Base-by-base conservation (phyloP, 2,113 vertebrate genomes). In the Parus major region DNA sequence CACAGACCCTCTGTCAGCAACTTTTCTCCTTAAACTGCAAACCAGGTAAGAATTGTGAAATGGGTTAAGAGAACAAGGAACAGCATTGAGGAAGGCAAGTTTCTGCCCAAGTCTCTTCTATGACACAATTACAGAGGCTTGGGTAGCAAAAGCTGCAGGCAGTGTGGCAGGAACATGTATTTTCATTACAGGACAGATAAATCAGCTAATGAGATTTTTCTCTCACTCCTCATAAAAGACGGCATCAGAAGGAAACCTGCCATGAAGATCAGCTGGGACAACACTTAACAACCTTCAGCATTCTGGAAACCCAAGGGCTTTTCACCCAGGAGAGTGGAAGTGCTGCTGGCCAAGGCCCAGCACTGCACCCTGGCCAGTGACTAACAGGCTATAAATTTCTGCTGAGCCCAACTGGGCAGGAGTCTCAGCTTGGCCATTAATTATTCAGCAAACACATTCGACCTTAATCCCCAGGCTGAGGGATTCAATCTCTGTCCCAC, bases 1-100 rank as follows among this genome's bases (percentile, higher is more conserved):
- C 36, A 2, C 8, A 23, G 50, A 19, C 41, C 36, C n/a, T 50
- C 73, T 46, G 41, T 28, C 77, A 87, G 59, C 90, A 81, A 5
- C n/a, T 69, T 76, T 33, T 29, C 50, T 68, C 25, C 47, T 90
- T 36, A 50, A 57, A 27, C 53, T 44, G 33, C n/a, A 64, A 72
- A 69, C 50, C 85, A 94, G 94, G 92, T 96, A 88, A 93, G 93
- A 86, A 73, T 11, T 24, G 47, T 31, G 68, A 94, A 88, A 41
- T 33, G 31, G 44, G 52, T 82, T 73, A 76, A 56, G 47, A 60
- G 39, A 76, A 41, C 27, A 49, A 57, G 66, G 50, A 47, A 23
- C 24, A 56, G n/a, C 61, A 50, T 0, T 44, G 36, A 65, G 65
- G 59, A 77, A 55, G 25, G 22, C 39, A 65, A 10, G 39, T 82